Percentiles rank a stretch among this genome's conserved stretches.
phyloP scores from a whole-genome alignment of 2,113 vertebrate genomes.

The Copsychus sechellarum region DNA sequence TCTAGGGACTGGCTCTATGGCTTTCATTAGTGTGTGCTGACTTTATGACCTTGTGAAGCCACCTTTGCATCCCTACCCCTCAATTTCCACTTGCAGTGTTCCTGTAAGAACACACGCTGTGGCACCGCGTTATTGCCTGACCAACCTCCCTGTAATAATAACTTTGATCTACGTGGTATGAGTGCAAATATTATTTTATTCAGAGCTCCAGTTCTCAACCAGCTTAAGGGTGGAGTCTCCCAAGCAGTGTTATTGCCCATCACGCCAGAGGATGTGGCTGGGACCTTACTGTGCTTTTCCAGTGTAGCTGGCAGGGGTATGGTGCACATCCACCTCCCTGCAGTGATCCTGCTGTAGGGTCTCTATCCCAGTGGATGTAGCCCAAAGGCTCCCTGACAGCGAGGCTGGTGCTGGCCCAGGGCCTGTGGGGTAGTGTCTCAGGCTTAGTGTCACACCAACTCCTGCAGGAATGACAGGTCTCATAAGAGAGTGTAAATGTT shows the following conservation, averaged over 20 bases:
- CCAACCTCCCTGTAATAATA: constrained; percentile 1
- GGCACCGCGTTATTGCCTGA: fast-evolving
- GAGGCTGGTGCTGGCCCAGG: neutral
- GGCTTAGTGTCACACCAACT: neutral
- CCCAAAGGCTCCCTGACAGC: neutral
- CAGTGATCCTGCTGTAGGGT: neutral
- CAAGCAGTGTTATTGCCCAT: constrained; percentile 5
- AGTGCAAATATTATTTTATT: constrained; percentile 45
- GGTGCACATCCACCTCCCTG: neutral
- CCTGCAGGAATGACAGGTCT: neutral
- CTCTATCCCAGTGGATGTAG: neutral
- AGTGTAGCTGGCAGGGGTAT: neutral
- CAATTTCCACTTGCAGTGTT: neutral
- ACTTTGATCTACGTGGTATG: neutral
- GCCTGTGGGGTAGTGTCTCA: neutral
- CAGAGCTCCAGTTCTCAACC: neutral
- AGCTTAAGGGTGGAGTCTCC: constrained; percentile 37
- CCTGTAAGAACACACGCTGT: neutral
- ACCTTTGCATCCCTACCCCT: neutral
- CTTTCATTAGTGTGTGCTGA: neutral
- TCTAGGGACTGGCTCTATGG: neutral
- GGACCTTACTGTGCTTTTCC: constrained; percentile 19
- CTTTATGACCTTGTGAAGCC: constrained; percentile 5
- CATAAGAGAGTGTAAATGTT: neutral
- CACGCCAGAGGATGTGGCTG: constrained; percentile 29